Base-by-base conservation (phyloP, 2,113 vertebrate species). In the Struthidea cinerea region DNA sequence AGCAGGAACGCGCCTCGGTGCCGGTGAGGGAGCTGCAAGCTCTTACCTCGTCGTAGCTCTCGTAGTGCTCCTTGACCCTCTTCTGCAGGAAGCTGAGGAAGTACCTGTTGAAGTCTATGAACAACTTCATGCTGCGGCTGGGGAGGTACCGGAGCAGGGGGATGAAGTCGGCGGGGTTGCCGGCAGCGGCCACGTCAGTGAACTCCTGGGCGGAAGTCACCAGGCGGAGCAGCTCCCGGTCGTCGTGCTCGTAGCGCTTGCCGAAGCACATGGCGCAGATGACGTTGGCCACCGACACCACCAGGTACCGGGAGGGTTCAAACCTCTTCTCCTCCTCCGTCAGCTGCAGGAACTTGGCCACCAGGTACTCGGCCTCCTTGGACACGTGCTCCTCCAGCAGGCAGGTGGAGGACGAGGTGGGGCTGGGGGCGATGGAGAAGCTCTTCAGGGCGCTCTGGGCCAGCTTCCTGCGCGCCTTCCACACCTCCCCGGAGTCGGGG, bases 161-260 rank as follows among this genome's bases (percentile, higher is more conserved):
- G 56, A 99, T 98, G 98, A 99, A 99, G 87, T 99, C 99, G 1
- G 98, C 97, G 0, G 97, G 98, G 89, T 99, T 99, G 15, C 98
- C 99, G 0, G 96, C 90, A 39, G 95, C 96, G 35, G 74, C 89
- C 6, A 95, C 97, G 0, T 50, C 8, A 0, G 11, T 56, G 39
- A 81, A 89, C 9, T 81, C 8, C 52, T 74, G 12, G 0, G 12
- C 0, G 1, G 63, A 53, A 5, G 47, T 61, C 55, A 90, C 35
- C 35, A 89, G 0, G 0, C 6, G 33, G 35, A 99, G 23, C 87
- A 99, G 97, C 84, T 99, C 98, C 70, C 98, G 64, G 33, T 99
- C 98, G 2, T 30, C 44, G 33, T 75, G 68, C 55, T 75, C 53
- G 33, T 75, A 57, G 53, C 71, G 71, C 33, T 28, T 35, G 13